These are phyloP conservation scores for Drosophila siamana DNA, from an alignment of 2,888 invertebrate genomes.

Conservation along the genomic window DNA sequence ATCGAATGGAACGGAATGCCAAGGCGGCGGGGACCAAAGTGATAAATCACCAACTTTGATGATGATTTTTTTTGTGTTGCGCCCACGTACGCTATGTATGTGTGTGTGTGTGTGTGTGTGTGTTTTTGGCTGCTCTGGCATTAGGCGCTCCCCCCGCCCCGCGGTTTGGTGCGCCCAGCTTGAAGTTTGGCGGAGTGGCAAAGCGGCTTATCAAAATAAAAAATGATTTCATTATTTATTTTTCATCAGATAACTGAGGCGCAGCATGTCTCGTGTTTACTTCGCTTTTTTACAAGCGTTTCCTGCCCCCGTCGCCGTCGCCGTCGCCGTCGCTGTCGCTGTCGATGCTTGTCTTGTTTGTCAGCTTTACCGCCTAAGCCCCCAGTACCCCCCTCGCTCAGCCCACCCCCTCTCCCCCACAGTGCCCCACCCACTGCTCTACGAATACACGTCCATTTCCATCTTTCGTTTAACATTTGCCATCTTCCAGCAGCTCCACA, in stretches of 20 bases:
- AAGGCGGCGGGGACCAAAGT: slow-evolving; percentile 46
- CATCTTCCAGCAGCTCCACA: slow-evolving; percentile 6
- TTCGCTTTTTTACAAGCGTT: slow-evolving; percentile 62
- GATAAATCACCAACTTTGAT: slow-evolving; percentile 78
- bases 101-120: slow-evolving; percentile 3
- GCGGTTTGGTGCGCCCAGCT: no score
- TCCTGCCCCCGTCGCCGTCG: slow-evolving; percentile 39
- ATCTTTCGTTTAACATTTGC: background rate
- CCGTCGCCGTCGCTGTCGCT: slow-evolving; percentile 50
- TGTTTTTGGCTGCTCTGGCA: slow-evolving; percentile 26
- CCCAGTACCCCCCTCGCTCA: background rate
- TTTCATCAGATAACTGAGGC: slow-evolving; percentile 74
- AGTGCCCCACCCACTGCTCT: no score
- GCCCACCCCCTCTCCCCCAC: background rate
- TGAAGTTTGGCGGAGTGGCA: slow-evolving; percentile 45
- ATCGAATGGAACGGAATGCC: slow-evolving; percentile 10
- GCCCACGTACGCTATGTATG: slow-evolving; percentile 5
- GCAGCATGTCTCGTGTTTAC: slow-evolving; percentile 50
- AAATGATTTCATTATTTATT: slow-evolving; percentile 81
- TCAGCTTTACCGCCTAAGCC: slow-evolving; percentile 41
- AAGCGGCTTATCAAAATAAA: slow-evolving; percentile 81
- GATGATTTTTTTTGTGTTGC: slow-evolving; percentile 55
- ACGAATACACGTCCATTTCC: background rate
- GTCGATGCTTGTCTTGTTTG: slow-evolving; percentile 57
- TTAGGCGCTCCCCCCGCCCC: no score